phyloP scores from a whole-genome alignment of 2,113 vertebrate species.

The Periophthalmus modestus region DNA sequence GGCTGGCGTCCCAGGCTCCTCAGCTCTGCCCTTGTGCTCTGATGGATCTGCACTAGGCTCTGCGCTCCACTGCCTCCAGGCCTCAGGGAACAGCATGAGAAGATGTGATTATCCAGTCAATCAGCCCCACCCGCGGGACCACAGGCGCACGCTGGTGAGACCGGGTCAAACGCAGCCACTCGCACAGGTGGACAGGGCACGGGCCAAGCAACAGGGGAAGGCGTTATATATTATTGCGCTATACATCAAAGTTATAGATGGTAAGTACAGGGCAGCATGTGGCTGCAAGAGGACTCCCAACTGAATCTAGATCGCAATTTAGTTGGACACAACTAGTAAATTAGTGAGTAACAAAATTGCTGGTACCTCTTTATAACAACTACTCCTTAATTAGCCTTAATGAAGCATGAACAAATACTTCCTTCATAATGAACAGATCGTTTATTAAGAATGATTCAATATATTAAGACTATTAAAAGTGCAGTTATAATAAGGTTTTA shows the following conservation, averaged over 20 bases:
- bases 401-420: too few relatives aligned
- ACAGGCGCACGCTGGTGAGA: conserved; percentile 41
- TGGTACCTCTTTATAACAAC: too few relatives aligned
- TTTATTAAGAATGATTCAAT: too few relatives aligned
- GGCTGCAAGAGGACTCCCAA: too few relatives aligned
- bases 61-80: conserved; percentile 51
- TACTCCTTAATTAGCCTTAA: too few relatives aligned
- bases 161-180: conserved; percentile 28
- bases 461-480: too few relatives aligned
- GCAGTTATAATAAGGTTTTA: too few relatives aligned
- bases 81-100: conserved; percentile 53
- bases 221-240: conserved; percentile 14
- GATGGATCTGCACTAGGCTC: conserved; percentile 62
- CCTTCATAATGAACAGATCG: too few relatives aligned
- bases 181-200: conserved; percentile 32
- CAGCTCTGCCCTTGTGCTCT: conserved; percentile 53
- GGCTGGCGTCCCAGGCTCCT: conserved; percentile 11
- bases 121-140: conserved; percentile 52
- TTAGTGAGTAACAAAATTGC: too few relatives aligned
- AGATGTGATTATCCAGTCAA: conserved; percentile 70
- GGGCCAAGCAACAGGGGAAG: conserved; percentile 26
- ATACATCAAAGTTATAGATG: conserved; percentile 18
- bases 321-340: too few relatives aligned
- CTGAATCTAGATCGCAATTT: too few relatives aligned
- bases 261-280: too few relatives aligned